Conservation (phyloP, 2,888 invertebrate species). For the Quadriops clusia region DNA sequence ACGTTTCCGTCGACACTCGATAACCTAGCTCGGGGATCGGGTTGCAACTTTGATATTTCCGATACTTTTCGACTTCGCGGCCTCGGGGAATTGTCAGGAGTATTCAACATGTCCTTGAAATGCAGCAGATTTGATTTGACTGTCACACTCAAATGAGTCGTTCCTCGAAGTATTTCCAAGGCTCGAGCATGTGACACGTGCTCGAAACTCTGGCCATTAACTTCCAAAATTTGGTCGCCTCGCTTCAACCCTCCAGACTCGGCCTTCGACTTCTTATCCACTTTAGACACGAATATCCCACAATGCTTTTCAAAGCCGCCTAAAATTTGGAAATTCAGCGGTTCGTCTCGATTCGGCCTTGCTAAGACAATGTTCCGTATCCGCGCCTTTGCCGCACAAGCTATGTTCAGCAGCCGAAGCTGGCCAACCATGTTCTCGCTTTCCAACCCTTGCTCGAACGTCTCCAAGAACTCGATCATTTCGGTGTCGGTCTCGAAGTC, state of each 20-base stretch:
- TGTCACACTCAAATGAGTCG: slow-evolving; percentile 91
- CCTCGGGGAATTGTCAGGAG: slow-evolving; percentile 72
- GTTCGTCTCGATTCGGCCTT: slow-evolving; percentile 85
- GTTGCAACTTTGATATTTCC: slow-evolving; percentile 55
- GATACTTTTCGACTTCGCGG: slow-evolving; percentile 48
- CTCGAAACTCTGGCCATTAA: slow-evolving; percentile 93
- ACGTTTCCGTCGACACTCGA: slow-evolving; percentile 60
- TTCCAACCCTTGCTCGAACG: slow-evolving; percentile 77
- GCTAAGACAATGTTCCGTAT: slow-evolving; percentile 85
- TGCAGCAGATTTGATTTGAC: slow-evolving; percentile 94
- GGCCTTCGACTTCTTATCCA: slow-evolving; percentile 81
- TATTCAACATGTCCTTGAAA: slow-evolving; percentile 62
- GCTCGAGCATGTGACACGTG: slow-evolving; percentile 87
- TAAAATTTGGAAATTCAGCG: slow-evolving; percentile 82
- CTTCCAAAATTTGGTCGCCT: slow-evolving; percentile 95
- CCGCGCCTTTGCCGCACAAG: slow-evolving; percentile 93
- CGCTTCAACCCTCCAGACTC: slow-evolving; percentile 92
- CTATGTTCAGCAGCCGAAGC: slow-evolving; percentile 78
- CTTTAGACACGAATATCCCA: slow-evolving; percentile 87
- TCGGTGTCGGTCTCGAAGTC: slow-evolving; percentile 92
- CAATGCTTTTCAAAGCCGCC: slow-evolving; percentile 88
- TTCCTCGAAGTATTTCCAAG: slow-evolving; percentile 82
- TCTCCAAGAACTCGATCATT: slow-evolving; percentile 94
- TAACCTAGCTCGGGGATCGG: slow-evolving; percentile 60
- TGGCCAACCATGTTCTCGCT: slow-evolving; percentile 77